A percentile compares a stretch with the other conserved stretches of the same genome.
Conservation (phyloP, 2,113 vertebrate genomes). For the Istiophorus platypterus region DNA sequence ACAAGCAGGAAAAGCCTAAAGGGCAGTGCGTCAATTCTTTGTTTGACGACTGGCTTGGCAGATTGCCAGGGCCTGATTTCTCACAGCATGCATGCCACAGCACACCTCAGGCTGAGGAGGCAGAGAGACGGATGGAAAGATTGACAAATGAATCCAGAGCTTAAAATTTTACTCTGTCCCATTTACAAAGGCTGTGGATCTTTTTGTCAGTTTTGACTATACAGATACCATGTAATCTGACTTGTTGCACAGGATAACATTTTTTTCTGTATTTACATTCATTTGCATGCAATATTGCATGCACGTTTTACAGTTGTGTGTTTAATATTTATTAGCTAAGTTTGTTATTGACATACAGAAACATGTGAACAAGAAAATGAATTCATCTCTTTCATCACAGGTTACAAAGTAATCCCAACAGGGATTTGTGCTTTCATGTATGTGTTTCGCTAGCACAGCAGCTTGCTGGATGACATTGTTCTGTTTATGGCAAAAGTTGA, state of each 20-base stretch:
- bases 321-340: background rate
- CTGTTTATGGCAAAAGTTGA: background rate
- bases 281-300: background rate
- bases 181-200: constrained; percentile 28
- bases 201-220: constrained; percentile 12
- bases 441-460: background rate
- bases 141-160: constrained; percentile 58
- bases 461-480: background rate
- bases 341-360: too few relatives aligned
- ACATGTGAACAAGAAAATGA: background rate
- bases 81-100: constrained; percentile 84
- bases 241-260: background rate
- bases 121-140: constrained; percentile 59
- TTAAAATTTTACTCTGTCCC: constrained; percentile 38
- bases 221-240: constrained; percentile 9
- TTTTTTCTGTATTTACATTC: background rate
- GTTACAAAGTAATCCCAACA: too few relatives aligned
- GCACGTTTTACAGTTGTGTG: too few relatives aligned
- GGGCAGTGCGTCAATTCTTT: constrained; percentile 86
- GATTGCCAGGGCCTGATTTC: constrained; percentile 82
- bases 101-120: constrained; percentile 78
- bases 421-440: too few relatives aligned
- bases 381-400: too few relatives aligned
- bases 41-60: constrained; percentile 84
- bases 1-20: constrained; percentile 80